Evolutionary conservation across 2,888 invertebrate species (phyloP), one percentile per base, ranked within the genome.

Genomic region (Mimumesa dahlbomi): DNA sequence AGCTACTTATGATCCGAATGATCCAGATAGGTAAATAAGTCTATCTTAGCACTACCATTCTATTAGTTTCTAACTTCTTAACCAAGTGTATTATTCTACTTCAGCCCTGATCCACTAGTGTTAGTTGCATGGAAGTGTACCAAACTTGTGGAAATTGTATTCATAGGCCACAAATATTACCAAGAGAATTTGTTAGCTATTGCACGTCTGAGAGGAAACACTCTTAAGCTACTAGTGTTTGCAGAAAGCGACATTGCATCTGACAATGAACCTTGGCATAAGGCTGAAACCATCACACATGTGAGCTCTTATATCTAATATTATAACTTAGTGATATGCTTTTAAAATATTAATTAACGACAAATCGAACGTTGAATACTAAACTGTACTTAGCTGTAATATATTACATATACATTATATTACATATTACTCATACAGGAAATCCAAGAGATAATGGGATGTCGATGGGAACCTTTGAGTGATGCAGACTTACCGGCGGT

Each of bases 61-160:
- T 29, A 14, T 4, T 1, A 42, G 2, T 4, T n/a, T 38, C 13
- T 45, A 38, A 42, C 49, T 22, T 16, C 21, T 34, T 34, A 54
- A 62, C n/a, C n/a, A n/a, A n/a, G n/a, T n/a, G n/a, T n/a, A n/a
- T 18, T 19, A 46, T 45, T 64, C 22, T 25, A 49, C 75, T 72
- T 18, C 73, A 84, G 90, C 75, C 91, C 91, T 42, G 93, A 94
- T 86, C 93, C 93, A 0, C 89, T 94, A 69, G 92, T 94, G 34
- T 91, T 94, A 90, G 89, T 93, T 71, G 93, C 94, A 5, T 94
- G 94, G 94, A 90, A 91, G 73, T 94, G 94, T 85, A 89, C 89
- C 22, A 90, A 91, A 54, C 90, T 94, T 19, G 89, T 91, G 70
- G 92, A 93, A 82, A 88, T 94, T 54, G 91, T 93, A 42, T 87